Conservation (phyloP, 2,113 vertebrate genomes). For the Spilogale gracilis region DNA sequence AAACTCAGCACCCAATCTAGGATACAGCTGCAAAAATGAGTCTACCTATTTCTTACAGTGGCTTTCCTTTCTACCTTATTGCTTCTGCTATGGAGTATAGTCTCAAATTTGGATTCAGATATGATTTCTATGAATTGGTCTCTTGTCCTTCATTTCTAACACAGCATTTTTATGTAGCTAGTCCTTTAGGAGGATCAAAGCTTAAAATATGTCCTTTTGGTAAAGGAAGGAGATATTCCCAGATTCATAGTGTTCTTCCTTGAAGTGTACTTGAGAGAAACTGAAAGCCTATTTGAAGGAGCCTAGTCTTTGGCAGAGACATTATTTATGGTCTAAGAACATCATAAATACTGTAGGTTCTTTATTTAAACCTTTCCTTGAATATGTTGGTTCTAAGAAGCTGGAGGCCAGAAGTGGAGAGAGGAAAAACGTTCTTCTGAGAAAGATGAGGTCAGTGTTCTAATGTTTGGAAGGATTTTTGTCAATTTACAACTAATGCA, state of each 20-base stretch:
- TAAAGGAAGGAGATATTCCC: slow-evolving; percentile 54
- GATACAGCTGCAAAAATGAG: background rate
- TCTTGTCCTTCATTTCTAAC: slow-evolving; percentile 51
- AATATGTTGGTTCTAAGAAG: slow-evolving; percentile 75
- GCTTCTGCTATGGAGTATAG: background rate
- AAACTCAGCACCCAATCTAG: background rate
- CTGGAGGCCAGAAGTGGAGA: slow-evolving; percentile 79
- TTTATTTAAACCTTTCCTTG: slow-evolving; percentile 79
- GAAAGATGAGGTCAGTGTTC: slow-evolving; percentile 77
- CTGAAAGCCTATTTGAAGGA: slow-evolving; percentile 61
- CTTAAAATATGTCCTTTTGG: slow-evolving; percentile 26
- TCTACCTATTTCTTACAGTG: background rate
- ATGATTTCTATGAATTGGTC: background rate
- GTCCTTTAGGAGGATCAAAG: background rate
- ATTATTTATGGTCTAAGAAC: slow-evolving; percentile 70
- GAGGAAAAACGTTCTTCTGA: slow-evolving; percentile 77
- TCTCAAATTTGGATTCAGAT: slow-evolving; percentile 22
- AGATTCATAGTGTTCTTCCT: slow-evolving; percentile 70
- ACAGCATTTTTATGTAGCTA: slow-evolving; percentile 6
- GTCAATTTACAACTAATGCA: slow-evolving; percentile 75
- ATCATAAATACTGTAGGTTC: slow-evolving; percentile 70
- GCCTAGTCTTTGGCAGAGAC: slow-evolving; percentile 50
- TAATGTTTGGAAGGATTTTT: slow-evolving; percentile 77
- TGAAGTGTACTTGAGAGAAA: slow-evolving; percentile 74
- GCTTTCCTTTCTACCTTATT: background rate